Evolutionary conservation across 2,888 invertebrate species (phyloP).

Genomic region (Tetanocera ferruginea): DNA sequence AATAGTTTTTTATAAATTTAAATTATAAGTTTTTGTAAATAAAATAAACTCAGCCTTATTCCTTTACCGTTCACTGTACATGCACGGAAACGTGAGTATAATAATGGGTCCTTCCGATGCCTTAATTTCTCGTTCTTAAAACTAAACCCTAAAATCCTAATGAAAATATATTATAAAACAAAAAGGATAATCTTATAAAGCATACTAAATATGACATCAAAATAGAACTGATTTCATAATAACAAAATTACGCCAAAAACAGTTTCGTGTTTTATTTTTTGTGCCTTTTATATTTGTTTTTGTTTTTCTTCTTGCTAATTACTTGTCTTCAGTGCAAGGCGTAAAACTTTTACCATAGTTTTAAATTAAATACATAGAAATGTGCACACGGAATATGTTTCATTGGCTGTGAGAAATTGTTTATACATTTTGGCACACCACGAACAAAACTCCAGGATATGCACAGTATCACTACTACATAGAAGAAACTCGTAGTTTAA

Average conservation of each 20-base stretch:
- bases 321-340: neutral
- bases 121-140: too few species aligned
- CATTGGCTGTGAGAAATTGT: conserved; percentile 30
- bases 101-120: too few species aligned
- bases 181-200: too few species aligned
- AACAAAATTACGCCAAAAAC: neutral
- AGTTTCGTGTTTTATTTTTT: neutral
- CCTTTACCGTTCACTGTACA: too few species aligned
- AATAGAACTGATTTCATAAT: conserved; percentile 31
- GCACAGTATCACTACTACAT: neutral
- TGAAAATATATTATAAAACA: too few species aligned
- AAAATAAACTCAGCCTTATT: too few species aligned
- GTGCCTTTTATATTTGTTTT: neutral
- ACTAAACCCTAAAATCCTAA: too few species aligned
- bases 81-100: too few species aligned
- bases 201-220: neutral
- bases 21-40: too few species aligned
- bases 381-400: conserved; percentile 12
- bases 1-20: too few species aligned
- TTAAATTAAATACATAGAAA: neutral
- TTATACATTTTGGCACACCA: conserved; percentile 7
- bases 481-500: neutral
- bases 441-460: neutral
- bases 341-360: neutral
- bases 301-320: neutral